phyloP scores from a whole-genome alignment of 2,888 invertebrate genomes.

The Oxyscelio sp. region DNA sequence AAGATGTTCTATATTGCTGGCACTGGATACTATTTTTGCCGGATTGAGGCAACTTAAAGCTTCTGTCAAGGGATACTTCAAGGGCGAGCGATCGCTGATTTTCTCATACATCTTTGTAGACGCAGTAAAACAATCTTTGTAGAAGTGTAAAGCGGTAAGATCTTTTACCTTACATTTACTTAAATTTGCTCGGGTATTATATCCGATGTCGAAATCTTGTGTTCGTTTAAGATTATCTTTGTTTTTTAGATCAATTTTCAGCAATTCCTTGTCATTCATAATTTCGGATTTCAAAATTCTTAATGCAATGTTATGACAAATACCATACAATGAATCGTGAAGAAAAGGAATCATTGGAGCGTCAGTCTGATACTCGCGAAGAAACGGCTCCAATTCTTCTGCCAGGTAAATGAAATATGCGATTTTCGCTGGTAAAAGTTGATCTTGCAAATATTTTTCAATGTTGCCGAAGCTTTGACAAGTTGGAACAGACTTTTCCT shows the following conservation, averaged over 20 bases:
- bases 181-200: constrained; percentile 5
- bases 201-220: constrained; percentile 12
- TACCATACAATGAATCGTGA: not conserved
- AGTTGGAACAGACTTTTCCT: not conserved
- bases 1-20: not conserved
- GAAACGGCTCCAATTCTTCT: constrained; percentile 66
- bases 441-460: constrained; percentile 16
- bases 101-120: constrained; percentile 15
- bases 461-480: not conserved
- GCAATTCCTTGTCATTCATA: not conserved
- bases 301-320: constrained; percentile 13
- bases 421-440: constrained; percentile 55
- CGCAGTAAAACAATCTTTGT: constrained; percentile 14
- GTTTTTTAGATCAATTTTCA: constrained; percentile 11
- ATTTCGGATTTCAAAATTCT: constrained; percentile 8
- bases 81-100: constrained; percentile 15
- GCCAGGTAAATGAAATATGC: constrained; percentile 60
- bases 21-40: not conserved
- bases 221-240: constrained; percentile 17
- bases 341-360: constrained; percentile 61
- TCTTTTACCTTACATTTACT: constrained; percentile 21
- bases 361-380: constrained; percentile 68
- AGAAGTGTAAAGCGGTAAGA: constrained; percentile 4
- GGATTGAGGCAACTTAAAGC: constrained; percentile 1
- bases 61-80: constrained; percentile 14